Evolutionary conservation across 1,140 invertebrate species (phyloP), one percentile per base, ranked within the genome.

Genomic region (Pachyrhynchus sulphureomaculatus): DNA sequence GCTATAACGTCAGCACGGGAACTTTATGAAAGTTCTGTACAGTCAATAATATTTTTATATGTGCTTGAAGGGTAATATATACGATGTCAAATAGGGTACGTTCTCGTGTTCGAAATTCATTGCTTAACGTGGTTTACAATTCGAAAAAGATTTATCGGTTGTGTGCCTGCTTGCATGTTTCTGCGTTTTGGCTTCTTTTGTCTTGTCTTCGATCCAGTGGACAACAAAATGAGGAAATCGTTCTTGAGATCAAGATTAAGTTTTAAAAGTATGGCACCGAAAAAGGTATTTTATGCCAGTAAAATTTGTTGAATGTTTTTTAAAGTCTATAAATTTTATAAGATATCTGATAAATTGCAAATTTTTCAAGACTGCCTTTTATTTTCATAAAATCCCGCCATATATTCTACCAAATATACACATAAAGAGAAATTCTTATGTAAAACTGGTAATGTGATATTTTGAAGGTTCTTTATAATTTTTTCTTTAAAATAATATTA

Each of bases 281-380:
- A 59, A 51, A 59, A 59, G 56, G 56, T 23, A 51, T 24, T 59
- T 51, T 49, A 44, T 51, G 9, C 13, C 47, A 33, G 17, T 26
- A 51, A 59, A 59, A 59, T 59, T 59, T 59, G 56, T 59, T 59
- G 56, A 29, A 59, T 59, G 56, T 41, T 34, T 32, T 24, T 32
- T 26, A 26, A 23, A 47, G 56, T 59, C 56, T 51, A 59, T 59
- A 59, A 59, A 59, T 59, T 59, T 41, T 24, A 9, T 24, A 17
- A 20, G 15, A 15, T 2, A 51, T 51, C 47, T 59, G 56, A 59
- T 59, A 59, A 59, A 59, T 49, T 59, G 56, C 56, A 59, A 59
- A 59, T 59, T 59, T 59, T 59, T 47, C 9, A 18, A 37, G 24
- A 12, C 20, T 45, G n/a, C n/a, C 42, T 20, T 54, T 26, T 54